phyloP scores from a whole-genome alignment of 2,113 vertebrate genomes.

The Halichoeres trimaculatus region DNA sequence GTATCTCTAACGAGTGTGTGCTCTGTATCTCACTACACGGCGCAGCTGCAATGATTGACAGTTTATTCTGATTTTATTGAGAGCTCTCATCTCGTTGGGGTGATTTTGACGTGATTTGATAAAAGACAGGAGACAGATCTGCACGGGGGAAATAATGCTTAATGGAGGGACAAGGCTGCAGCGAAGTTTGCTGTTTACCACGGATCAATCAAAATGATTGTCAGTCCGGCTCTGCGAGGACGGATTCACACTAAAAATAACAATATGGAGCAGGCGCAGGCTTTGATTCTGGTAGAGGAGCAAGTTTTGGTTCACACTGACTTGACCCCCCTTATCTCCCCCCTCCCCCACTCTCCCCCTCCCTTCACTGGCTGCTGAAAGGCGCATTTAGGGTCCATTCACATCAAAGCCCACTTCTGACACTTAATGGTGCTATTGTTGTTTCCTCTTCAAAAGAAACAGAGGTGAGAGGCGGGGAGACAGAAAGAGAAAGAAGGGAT shows the following conservation, averaged over 20 bases:
- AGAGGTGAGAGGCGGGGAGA: conserved; percentile 27
- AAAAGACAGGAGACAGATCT: conserved; percentile 38
- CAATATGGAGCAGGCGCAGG: neutral
- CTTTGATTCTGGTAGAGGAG: neutral
- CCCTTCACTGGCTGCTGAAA: conserved; percentile 32
- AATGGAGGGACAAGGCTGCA: conserved; percentile 37
- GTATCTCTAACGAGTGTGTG: too few relatives aligned
- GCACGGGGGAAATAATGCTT: conserved; percentile 26
- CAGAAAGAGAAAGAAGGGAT: conserved; percentile 43
- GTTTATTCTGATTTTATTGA: conserved; percentile 31
- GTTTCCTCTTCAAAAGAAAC: conserved; percentile 59
- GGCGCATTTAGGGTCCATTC: conserved; percentile 50
- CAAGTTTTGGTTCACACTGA: neutral
- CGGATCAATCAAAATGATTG: conserved; percentile 41
- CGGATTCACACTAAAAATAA: neutral
- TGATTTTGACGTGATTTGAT: conserved; percentile 44
- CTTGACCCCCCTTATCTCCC: neutral
- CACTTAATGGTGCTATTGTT: conserved; percentile 66
- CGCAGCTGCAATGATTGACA: conserved; percentile 47
- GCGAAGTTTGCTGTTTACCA: conserved; percentile 18
- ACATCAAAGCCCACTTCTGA: conserved; percentile 62
- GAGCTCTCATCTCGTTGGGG: conserved; percentile 25
- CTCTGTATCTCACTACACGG: neutral
- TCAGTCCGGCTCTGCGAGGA: neutral
- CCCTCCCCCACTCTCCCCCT: neutral